These are phyloP conservation scores for Tetranychus cinnabarinus DNA, from an alignment of 1,140 invertebrate species.

Conservation along the genomic window DNA sequence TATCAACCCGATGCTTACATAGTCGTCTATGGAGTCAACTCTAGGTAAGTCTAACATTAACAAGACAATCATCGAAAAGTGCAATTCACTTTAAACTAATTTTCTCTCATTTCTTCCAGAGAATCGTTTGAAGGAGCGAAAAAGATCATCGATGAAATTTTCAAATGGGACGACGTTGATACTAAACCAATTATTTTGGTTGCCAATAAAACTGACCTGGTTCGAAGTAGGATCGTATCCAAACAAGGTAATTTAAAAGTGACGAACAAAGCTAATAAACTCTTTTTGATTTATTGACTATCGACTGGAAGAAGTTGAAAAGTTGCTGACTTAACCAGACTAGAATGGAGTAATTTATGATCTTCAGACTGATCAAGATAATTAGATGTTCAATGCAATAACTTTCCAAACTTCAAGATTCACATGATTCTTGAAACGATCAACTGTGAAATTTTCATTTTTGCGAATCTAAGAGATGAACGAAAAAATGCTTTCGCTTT, in stretches of 20 bases:
- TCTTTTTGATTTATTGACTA: background rate
- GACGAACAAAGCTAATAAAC: background rate
- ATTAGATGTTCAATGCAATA: too few species aligned
- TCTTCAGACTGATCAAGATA: too few species aligned
- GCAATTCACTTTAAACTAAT: too few species aligned
- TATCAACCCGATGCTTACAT: slow-evolving; percentile 56
- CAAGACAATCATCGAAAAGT: too few species aligned
- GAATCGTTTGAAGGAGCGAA: slow-evolving; percentile 59
- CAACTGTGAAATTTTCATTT: too few species aligned
- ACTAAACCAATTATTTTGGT: slow-evolving; percentile 58
- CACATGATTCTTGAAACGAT: too few species aligned
- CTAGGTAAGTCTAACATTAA: background rate
- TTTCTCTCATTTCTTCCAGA: slow-evolving; percentile 27
- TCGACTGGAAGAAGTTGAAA: background rate
- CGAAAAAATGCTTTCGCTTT: too few species aligned
- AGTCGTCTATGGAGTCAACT: slow-evolving; percentile 54
- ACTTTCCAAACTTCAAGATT: too few species aligned
- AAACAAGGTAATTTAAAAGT: slow-evolving; percentile 45
- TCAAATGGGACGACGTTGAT: slow-evolving; percentile 45
- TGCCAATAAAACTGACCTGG: slow-evolving; percentile 85
- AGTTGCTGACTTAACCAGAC: too few species aligned
- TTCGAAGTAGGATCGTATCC: slow-evolving; percentile 59
- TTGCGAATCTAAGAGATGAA: too few species aligned
- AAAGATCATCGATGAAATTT: slow-evolving; percentile 40
- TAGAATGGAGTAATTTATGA: background rate